These are phyloP conservation scores for Petrolisthes manimaculis DNA, from an alignment of 2,888 invertebrate species.

Conservation along the genomic window DNA sequence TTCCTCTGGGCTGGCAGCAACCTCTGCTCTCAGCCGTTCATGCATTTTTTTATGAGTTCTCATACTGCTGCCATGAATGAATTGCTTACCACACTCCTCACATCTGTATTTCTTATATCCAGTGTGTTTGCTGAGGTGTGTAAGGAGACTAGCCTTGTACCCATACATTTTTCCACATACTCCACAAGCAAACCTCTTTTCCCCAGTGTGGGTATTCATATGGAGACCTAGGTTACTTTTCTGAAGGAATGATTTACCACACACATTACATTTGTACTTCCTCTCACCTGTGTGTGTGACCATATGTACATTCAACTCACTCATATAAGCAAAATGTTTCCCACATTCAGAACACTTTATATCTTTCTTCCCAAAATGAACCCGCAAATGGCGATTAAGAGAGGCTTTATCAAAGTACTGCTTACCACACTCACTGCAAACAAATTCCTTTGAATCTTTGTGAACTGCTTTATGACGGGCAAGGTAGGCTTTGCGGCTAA, in stretches of 20 bases:
- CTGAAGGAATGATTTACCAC: background rate
- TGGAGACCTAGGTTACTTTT: background rate
- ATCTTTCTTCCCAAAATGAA: background rate
- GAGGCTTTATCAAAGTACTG: background rate
- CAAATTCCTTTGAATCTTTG: background rate
- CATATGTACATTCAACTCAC: conserved; percentile 1
- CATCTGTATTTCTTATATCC: no score
- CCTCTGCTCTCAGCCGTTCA: no score
- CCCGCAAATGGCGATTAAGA: background rate
- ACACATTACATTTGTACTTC: conserved; percentile 7
- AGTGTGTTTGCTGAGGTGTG: background rate
- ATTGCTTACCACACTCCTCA: no score
- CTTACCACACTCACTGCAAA: background rate
- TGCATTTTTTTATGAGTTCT: no score
- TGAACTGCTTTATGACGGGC: background rate
- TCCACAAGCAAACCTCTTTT: background rate
- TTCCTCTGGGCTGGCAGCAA: no score
- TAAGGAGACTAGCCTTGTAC: conserved; percentile 10
- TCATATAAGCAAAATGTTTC: background rate
- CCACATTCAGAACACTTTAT: background rate
- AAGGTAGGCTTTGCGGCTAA: background rate
- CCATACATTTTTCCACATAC: background rate
- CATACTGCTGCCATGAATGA: no score
- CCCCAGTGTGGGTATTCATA: background rate
- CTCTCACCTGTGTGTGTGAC: conserved; percentile 1